phyloP scores from a whole-genome alignment of 1,140 invertebrate genomes.

The Nasonia longicornis region DNA sequence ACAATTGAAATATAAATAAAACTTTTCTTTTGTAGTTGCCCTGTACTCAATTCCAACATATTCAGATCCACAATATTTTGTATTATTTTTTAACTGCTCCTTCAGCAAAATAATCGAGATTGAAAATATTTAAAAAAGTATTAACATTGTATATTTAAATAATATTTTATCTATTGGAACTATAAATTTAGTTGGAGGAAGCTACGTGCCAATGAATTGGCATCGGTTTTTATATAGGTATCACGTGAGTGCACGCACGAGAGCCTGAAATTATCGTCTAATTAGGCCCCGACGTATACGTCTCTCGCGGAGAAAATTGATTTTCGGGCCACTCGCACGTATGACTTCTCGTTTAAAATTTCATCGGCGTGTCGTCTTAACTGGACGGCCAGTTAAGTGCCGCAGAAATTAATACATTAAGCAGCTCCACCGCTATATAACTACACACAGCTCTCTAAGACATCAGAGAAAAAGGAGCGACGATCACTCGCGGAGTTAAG shows the following conservation, averaged over 20 bases:
- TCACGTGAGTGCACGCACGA: not conserved
- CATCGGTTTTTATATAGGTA: not conserved
- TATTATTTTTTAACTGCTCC: no score
- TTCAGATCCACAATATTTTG: no score
- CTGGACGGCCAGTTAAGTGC: not conserved
- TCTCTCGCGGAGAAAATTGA: not conserved
- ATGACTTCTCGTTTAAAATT: not conserved
- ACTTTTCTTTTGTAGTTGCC: no score
- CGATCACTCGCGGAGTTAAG: not conserved
- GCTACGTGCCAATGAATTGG: no score
- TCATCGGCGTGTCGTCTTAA: not conserved
- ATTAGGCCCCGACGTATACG: not conserved
- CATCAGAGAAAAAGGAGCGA: not conserved
- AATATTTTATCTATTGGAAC: no score
- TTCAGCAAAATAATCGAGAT: no score
- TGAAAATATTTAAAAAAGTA: no score
- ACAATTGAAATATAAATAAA: no score
- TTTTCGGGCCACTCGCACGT: not conserved
- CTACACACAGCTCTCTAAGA: not conserved
- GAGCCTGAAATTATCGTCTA: not conserved
- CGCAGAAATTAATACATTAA: conserved; percentile 19
- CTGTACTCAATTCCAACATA: no score
- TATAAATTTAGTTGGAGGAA: no score
- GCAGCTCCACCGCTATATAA: not conserved
- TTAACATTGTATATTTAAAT: no score